Conservation (phyloP, 2,797 vertebrate species). For the Mionectes olivaceus region DNA sequence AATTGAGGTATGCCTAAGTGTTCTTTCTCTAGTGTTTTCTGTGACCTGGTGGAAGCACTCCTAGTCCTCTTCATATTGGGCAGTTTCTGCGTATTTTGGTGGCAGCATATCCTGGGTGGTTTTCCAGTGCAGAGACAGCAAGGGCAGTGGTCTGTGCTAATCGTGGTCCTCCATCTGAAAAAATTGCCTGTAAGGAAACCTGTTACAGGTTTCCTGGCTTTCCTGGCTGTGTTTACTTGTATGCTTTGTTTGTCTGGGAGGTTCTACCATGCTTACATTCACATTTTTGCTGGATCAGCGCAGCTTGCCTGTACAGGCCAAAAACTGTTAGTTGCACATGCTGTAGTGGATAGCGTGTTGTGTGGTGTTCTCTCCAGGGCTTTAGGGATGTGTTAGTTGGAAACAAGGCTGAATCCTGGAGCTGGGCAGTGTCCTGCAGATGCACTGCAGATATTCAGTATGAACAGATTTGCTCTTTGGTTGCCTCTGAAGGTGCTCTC, state of each 20-base stretch:
- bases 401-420: not conserved
- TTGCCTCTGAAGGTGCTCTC: not conserved
- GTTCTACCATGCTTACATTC: not conserved
- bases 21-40: not conserved
- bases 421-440: not conserved
- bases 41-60: not conserved
- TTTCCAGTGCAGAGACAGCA: not conserved
- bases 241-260: not conserved
- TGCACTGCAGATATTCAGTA: not conserved
- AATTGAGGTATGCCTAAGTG: not conserved
- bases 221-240: not conserved
- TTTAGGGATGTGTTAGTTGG: not conserved
- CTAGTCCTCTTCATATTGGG: not conserved
- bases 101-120: not conserved
- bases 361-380: not conserved
- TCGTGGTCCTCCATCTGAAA: not conserved
- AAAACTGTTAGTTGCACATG: rapidly evolving
- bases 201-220: not conserved
- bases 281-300: not conserved
- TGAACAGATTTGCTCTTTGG: not conserved
- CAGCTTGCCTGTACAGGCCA: not conserved
- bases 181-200: not conserved
- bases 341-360: not conserved
- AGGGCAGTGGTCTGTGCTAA: not conserved
- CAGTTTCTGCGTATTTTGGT: not conserved